phyloP scores from a whole-genome alignment of 2,113 vertebrate species.

The Leuciscus idus region DNA sequence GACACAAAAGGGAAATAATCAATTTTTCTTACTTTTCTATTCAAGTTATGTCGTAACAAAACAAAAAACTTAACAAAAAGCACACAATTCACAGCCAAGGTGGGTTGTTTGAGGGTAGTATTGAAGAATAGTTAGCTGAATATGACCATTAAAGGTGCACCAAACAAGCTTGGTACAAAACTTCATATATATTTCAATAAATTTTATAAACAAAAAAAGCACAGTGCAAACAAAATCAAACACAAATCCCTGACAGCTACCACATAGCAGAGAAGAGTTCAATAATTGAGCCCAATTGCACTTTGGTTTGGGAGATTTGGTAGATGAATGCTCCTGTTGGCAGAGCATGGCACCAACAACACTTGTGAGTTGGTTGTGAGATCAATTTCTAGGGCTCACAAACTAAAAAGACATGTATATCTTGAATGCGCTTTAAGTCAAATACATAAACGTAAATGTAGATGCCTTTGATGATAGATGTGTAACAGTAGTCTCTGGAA shows the following conservation, averaged over 20 bases:
- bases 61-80: not conserved
- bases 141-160: constrained; percentile 25
- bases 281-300: constrained; percentile 8
- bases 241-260: constrained; percentile 31
- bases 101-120: not conserved
- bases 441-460: not conserved
- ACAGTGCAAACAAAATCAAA: constrained; percentile 54
- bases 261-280: constrained; percentile 32
- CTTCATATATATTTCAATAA: constrained; percentile 5
- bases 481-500: not conserved
- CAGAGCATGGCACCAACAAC: too few relatives aligned
- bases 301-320: constrained; percentile 10
- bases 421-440: not conserved
- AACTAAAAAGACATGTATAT: not conserved
- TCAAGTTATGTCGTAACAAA: not conserved
- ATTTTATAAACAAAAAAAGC: constrained; percentile 35
- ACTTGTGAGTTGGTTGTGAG: too few relatives aligned
- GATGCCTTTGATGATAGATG: not conserved
- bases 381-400: not conserved
- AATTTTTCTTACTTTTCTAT: not conserved
- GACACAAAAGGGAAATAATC: not conserved
- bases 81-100: not conserved
- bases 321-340: not conserved
- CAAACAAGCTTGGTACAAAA: not conserved
- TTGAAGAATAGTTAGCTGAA: constrained; percentile 49